A percentile compares a stretch with the other conserved stretches of the same genome.
Evolutionary conservation across 2,797 vertebrate genomes (phyloP).

Genomic region (Eulemur coronatus): DNA sequence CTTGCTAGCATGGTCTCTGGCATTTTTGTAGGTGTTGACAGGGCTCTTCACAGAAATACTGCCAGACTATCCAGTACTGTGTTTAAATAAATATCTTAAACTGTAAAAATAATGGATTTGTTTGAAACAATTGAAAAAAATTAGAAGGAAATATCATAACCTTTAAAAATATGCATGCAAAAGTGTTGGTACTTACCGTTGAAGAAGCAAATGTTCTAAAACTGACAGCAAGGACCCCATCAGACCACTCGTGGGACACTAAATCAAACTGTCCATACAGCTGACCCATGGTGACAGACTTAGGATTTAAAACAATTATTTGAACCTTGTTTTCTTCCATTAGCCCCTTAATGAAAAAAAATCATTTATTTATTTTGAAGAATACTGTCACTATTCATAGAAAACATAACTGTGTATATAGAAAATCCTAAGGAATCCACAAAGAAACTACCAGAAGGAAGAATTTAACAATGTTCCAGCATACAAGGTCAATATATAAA

Average conservation of each 20-base stretch:
- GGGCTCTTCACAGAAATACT: background rate
- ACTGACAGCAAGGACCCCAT: constrained; percentile 93
- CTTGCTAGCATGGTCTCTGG: background rate
- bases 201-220: constrained; percentile 92
- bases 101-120: background rate
- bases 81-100: background rate
- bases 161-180: background rate
- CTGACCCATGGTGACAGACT: constrained; percentile 95
- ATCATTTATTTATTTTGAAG: background rate
- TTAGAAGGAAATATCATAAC: background rate
- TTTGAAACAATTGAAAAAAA: background rate
- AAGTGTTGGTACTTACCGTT: constrained; percentile 80
- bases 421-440: background rate
- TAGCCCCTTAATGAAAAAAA: constrained; percentile 83
- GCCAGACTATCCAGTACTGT: background rate
- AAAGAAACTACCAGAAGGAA: background rate
- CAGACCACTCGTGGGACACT: constrained; percentile 95
- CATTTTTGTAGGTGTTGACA: background rate
- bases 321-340: constrained; percentile 95
- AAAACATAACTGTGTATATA: background rate
- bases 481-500: background rate
- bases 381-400: background rate
- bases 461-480: background rate
- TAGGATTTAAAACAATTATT: constrained; percentile 94
- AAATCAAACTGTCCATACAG: constrained; percentile 95